Percentiles rank a stretch among this genome's conserved stretches.
These are phyloP conservation scores for Pseudochirops cupreus DNA, from an alignment of 2,797 vertebrate genomes.

Conservation along the genomic window DNA sequence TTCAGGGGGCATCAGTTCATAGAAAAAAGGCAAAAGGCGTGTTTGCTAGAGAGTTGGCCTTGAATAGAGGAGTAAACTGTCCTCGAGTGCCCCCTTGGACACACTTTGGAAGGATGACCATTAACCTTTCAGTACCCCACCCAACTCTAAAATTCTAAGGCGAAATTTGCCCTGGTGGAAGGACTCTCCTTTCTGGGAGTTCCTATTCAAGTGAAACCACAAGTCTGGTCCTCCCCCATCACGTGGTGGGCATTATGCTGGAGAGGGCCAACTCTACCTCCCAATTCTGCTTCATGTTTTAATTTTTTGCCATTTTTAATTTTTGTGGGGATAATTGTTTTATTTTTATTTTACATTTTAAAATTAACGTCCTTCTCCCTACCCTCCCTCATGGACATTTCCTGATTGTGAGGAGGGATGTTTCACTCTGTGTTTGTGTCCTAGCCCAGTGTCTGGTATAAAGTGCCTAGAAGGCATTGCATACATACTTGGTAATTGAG, in stretches of 20 bases:
- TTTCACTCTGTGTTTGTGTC: neutral
- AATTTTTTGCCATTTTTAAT: neutral
- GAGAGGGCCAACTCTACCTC: neutral
- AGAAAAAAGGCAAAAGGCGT: neutral
- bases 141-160: neutral
- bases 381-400: neutral
- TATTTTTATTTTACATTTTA: neutral
- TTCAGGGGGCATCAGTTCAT: neutral
- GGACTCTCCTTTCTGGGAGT: neutral
- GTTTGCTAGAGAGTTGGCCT: neutral
- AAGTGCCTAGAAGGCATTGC: too few relatives aligned
- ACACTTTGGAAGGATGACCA: neutral
- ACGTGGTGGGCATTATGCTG: neutral
- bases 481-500: neutral
- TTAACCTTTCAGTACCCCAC: neutral
- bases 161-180: neutral
- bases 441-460: neutral
- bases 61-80: neutral
- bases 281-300: neutral
- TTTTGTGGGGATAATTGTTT: neutral
- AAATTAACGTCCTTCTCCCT: neutral
- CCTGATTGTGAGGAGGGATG: neutral
- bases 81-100: rapidly evolving
- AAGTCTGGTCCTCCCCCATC: neutral
- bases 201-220: neutral